Evolutionary conservation across 2,113 vertebrate genomes (phyloP).

Genomic region (Xerus inauris): DNA sequence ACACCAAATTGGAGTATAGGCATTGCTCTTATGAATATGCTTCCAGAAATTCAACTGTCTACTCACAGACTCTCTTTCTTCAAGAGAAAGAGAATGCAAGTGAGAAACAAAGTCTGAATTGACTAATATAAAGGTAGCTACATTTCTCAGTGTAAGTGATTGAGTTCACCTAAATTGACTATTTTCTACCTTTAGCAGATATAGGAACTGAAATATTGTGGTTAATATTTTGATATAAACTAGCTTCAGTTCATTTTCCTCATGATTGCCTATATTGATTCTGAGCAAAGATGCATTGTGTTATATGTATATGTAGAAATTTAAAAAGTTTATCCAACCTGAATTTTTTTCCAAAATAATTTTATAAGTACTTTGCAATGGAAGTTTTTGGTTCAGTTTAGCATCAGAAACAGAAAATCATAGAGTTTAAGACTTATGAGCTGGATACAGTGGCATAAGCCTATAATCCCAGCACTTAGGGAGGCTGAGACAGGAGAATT

Average conservation of each 20-base stretch:
- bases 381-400: not conserved
- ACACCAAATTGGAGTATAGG: not conserved
- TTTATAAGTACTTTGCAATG: not conserved
- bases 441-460: too few species aligned
- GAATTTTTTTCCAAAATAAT: not conserved
- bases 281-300: not conserved
- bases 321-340: not conserved
- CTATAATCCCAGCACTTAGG: too few species aligned
- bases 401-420: not conserved
- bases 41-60: not conserved
- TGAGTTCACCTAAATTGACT: not conserved
- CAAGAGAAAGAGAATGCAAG: not conserved
- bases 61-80: not conserved
- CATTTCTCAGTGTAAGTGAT: not conserved
- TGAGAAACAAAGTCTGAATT: not conserved
- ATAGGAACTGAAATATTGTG: not conserved
- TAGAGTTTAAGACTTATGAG: not conserved
- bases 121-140: not conserved
- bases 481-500: too few species aligned
- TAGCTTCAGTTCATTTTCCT: not conserved
- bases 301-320: not conserved
- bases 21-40: not conserved
- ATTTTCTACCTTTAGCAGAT: not conserved
- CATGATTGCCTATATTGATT: not conserved
- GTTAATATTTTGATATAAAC: not conserved